Evolutionary conservation across 2,888 invertebrate genomes (phyloP).

Genomic region (Crepidodera aurea): DNA sequence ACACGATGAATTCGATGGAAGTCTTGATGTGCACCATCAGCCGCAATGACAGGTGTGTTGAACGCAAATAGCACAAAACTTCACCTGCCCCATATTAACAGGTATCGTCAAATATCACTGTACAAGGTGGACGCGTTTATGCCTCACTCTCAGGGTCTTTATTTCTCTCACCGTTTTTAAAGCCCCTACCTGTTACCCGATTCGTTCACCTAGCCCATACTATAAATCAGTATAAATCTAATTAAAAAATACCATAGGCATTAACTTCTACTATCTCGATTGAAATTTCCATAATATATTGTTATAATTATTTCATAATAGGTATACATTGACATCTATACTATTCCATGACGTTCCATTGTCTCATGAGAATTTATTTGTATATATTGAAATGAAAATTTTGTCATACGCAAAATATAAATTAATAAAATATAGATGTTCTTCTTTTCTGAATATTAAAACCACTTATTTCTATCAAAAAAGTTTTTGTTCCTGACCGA

Average conservation of each 20-base stretch:
- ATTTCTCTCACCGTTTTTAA: constrained; percentile 25
- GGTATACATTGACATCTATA: no score
- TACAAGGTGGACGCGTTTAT: constrained; percentile 37
- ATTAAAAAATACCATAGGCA: not conserved
- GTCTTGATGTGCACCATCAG: constrained; percentile 50
- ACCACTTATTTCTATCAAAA: no score
- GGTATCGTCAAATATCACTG: constrained; percentile 48
- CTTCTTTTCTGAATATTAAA: no score
- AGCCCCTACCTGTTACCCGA: constrained; percentile 22
- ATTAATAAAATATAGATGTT: no score
- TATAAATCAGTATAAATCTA: constrained; percentile 9
- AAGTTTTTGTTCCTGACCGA: no score
- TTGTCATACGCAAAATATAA: no score
- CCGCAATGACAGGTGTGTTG: constrained; percentile 53
- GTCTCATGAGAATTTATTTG: no score
- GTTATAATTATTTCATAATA: constrained; percentile 2
- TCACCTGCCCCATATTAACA: constrained; percentile 55
- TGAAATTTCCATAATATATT: not conserved
- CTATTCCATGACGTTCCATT: no score
- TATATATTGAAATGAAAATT: no score
- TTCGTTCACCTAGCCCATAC: not conserved
- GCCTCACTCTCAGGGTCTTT: constrained; percentile 3
- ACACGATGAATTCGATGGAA: constrained; percentile 48
- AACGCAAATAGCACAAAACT: constrained; percentile 49
- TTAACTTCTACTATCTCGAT: constrained; percentile 1